A percentile compares a stretch with the other conserved stretches of the same genome.
phyloP scores from a whole-genome alignment of 1,140 invertebrate species.

The Microplitis demolitor region DNA sequence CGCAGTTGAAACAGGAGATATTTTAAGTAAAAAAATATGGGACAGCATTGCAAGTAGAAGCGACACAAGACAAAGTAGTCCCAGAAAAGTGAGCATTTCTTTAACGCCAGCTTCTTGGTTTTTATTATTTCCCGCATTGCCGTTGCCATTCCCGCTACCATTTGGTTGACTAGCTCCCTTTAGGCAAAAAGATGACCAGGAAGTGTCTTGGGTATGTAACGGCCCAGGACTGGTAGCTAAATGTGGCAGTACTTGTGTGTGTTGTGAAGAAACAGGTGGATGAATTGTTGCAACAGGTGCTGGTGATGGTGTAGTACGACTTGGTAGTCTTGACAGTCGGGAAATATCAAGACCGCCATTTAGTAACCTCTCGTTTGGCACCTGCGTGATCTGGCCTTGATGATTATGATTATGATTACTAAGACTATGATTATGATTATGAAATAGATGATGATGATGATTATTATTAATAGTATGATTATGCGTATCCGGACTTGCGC shows the following conservation, averaged over 20 bases:
- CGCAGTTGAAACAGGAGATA: slow-evolving; percentile 70
- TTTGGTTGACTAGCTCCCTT: slow-evolving; percentile 26
- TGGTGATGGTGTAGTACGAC: slow-evolving; percentile 53
- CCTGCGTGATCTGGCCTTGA: slow-evolving; percentile 22
- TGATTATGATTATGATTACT: not conserved
- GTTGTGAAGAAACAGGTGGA: slow-evolving; percentile 7
- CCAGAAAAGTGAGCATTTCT: slow-evolving; percentile 84
- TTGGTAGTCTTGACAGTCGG: slow-evolving; percentile 53
- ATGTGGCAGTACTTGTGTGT: not conserved
- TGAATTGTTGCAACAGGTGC: slow-evolving; percentile 39
- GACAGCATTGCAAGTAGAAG: slow-evolving; percentile 81
- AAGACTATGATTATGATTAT: slow-evolving; percentile 23
- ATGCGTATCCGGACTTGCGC: slow-evolving; percentile 54
- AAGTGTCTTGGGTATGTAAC: slow-evolving; percentile 54
- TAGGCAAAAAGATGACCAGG: slow-evolving; percentile 59
- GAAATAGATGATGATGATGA: slow-evolving; percentile 19
- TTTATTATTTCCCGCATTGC: slow-evolving; percentile 55
- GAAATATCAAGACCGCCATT: slow-evolving; percentile 65
- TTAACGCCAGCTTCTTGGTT: slow-evolving; percentile 68
- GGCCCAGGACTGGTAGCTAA: slow-evolving; percentile 1
- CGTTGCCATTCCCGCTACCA: not conserved
- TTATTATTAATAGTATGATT: slow-evolving; percentile 2
- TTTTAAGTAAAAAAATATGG: slow-evolving; percentile 83
- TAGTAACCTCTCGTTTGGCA: slow-evolving; percentile 40
- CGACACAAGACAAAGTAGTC: slow-evolving; percentile 83